Evolutionary conservation across 2,113 vertebrate species (phyloP), one percentile per base, ranked within the genome.

Genomic region (Oenanthe oenanthe): DNA sequence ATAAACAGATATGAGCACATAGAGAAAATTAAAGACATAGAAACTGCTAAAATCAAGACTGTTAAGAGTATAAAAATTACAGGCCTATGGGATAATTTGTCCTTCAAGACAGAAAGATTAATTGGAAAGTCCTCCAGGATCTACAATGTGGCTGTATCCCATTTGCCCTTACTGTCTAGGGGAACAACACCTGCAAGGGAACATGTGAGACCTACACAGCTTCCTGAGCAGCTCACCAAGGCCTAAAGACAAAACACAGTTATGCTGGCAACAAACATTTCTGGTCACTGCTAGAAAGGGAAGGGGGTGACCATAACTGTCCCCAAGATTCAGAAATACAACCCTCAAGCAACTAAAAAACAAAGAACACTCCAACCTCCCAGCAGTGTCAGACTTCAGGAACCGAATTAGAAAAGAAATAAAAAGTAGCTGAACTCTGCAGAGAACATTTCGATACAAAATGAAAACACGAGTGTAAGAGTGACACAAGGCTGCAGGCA

Each of bases 1-100:
- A 21, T 25, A 71, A 58, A 71, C 3, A 75, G 20, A 73, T 5
- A 28, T 0, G 7, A 7, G 5, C 2, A 4, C 10, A 60, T 0
- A 53, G 13, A 68, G 24, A 81, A 67, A 78, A 70, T 40, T 2
- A 66, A 63, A 73, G 11, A 29, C 29, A 48, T 0, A 74, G 24
- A 77, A 82, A 34, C 31, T 63, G 21, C 24, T 58, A 47, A 86
- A 92, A 81, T 20, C 32, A 51, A 61, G 17, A 18, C 9, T 53
- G 12, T 7, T 50, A n/a, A n/a, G 5, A 1, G 24, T 19, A 42
- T 0, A 70, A 66, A 82, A 88, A 65, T 38, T n/a, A 48, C 12
- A 47, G 0, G 0, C 2, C 56, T 29, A 19, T 2, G 5, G n/a
- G n/a, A 45, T 17, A 58, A 65, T 68, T 56, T 65, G 20, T 48